Base-by-base conservation (phyloP, 1,140 invertebrate species). In the Odontomachus brunneus region DNA sequence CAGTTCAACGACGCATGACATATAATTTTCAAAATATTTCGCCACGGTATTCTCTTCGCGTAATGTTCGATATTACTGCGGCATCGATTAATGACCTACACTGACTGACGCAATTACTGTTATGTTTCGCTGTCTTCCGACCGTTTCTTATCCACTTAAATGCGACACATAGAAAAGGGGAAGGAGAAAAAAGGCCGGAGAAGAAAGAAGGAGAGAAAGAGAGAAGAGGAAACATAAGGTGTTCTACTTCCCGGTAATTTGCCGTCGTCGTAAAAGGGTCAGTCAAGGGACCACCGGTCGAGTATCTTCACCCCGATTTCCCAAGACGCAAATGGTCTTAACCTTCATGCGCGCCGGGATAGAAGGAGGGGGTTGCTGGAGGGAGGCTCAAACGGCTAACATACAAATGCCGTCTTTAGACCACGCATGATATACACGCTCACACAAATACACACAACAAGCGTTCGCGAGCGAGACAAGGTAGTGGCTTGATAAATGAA, bases 401-500 rank as follows among this genome's bases (percentile, higher is more conserved):
- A 63, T 85, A 88, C 66, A 88, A 85, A 85, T 88, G 33, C 78
- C 83, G 57, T 71, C 59, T 78, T 88, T 85, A 78, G 33, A 84
- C 49, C 26, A 0, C 7, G 19, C 15, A 15, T 44, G 9, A 7
- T 44, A 24, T 22, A 5, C 57, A 83, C 19, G 22, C 26, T 33
- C 38, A 15, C 26, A 76, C 63, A 38, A 17, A 57, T 19, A 29
- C 44, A 17, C 14, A 74, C 65, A 67, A n/a, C 33, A 80, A 15
- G 29, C 15, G 14, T 19, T 2, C 38, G 12, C 33, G n/a, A n/a
- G 11, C 7, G 2, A n/a, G 22, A 86, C 53, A 63, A 51, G 63
- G 57, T 33, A 62, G 9, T 17, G 29, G 44, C 29, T 82, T 88
- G 87, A 88, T 83, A 88, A 88, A 88, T 88, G 87, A 88, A 88